These are phyloP conservation scores for Charadrius vociferus DNA, from an alignment of 2,113 vertebrate species.

Conservation along the genomic window DNA sequence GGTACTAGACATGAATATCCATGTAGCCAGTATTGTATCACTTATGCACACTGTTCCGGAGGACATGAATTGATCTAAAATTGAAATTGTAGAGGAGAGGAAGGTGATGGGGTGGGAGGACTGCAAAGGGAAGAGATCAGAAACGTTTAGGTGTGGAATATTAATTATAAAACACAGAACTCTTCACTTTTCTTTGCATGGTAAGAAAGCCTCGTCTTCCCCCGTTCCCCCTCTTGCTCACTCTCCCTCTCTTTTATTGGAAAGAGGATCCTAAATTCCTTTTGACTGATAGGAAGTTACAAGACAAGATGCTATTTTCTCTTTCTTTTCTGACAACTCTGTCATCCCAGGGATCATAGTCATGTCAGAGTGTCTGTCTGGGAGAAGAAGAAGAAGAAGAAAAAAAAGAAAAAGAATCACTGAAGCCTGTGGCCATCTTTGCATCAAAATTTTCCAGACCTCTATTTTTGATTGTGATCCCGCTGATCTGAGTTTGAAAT, in stretches of 20 bases:
- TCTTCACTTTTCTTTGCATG: slow-evolving; percentile 18
- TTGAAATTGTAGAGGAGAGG: slow-evolving; percentile 8
- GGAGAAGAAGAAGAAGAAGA: slow-evolving; percentile 4
- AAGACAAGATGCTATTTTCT: slow-evolving; percentile 80
- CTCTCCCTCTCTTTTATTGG: slow-evolving; percentile 21
- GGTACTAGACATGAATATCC: neutral
- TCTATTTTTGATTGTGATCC: slow-evolving; percentile 87
- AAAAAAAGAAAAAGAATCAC: neutral
- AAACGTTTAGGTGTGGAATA: slow-evolving; percentile 44
- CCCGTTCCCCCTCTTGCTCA: neutral
- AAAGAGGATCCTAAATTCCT: slow-evolving; percentile 74
- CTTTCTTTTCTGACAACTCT: slow-evolving; percentile 80
- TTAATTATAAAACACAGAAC: slow-evolving; percentile 67
- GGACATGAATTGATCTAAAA: neutral
- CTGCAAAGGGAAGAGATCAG: neutral
- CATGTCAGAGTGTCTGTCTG: slow-evolving; percentile 79
- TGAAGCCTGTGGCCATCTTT: slow-evolving; percentile 80
- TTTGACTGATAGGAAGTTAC: slow-evolving; percentile 75
- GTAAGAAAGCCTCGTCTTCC: slow-evolving; percentile 26
- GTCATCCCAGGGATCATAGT: slow-evolving; percentile 84
- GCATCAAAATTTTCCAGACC: slow-evolving; percentile 86
- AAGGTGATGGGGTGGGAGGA: neutral
- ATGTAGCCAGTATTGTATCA: neutral
- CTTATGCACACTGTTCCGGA: neutral
- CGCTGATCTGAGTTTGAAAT: slow-evolving; percentile 96